Evolutionary conservation across 1,140 invertebrate species (phyloP), one percentile per base, ranked within the genome.

Genomic region (Drosophila punjabiensis): DNA sequence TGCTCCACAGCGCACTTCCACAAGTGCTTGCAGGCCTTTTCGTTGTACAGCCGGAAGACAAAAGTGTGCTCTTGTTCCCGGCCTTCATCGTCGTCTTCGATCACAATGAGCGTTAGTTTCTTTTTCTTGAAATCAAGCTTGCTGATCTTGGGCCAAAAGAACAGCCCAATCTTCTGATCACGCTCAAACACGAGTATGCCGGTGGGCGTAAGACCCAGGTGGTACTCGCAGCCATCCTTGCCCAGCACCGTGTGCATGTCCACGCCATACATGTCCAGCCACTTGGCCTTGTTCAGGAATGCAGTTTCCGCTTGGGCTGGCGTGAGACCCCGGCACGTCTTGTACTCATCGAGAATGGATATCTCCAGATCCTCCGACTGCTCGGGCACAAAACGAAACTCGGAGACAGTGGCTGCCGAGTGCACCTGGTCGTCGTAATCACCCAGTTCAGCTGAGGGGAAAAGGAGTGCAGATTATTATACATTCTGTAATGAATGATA

Each of bases 1-100:
- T 99, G 98, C 93, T 99, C 99, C 1, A 99, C 98, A 24, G 99
- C 99, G 95, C 99, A 99, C 94, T 99, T 99, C 99, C 99, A 99
- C 69, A 99, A 94, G 94, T 99, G 99, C 94, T 99, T 99, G 93
- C 98, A 99, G 1, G 99, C 98, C 93, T 99, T 99, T 93, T 99
- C 98, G 93, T 99, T 99, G 45, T 97, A 96, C 60, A 99, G 93
- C 55, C 96, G 94, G 93, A 98, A 98, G 2, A 98, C 96, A 93
- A 99, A 99, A 1, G 98, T 98, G 89, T 98, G 98, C 91, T 98
- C 98, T 86, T 98, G 97, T 93, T 98, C 97, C 47, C 96, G 94
- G 0, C 97, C 98, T 92, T 98, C 97, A 86, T 99, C 98, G 92
- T 99, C 98, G 93, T 99, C 98, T 94, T 99, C 98, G 20, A 98